phyloP scores from a whole-genome alignment of 2,888 invertebrate species.

The Crioceris asparagi region DNA sequence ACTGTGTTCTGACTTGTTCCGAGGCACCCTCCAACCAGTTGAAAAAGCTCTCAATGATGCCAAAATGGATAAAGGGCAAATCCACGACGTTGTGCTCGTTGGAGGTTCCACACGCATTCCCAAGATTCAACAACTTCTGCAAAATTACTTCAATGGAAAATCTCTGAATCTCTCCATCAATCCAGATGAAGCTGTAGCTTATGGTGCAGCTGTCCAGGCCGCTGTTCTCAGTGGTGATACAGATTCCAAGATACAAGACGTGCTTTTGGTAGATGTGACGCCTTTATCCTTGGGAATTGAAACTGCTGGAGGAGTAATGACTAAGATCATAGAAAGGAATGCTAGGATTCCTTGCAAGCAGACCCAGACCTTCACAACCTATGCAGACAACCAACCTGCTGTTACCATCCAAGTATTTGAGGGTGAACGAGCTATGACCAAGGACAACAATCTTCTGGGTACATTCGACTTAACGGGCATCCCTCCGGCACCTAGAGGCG shows the following conservation, averaged over 20 bases:
- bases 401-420: conserved; percentile 61
- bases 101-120: conserved; percentile 75
- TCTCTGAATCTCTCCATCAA: conserved; percentile 31
- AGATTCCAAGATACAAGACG: conserved; percentile 62
- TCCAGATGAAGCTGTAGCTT: conserved; percentile 35
- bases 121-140: conserved; percentile 61
- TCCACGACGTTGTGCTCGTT: conserved; percentile 70
- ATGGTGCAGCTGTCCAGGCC: conserved; percentile 34
- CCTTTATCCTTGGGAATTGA: conserved; percentile 64
- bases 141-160: conserved; percentile 60
- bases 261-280: conserved; percentile 56
- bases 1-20: conserved; percentile 57
- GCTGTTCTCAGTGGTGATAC: conserved; percentile 36
- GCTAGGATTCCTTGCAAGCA: conserved; percentile 44
- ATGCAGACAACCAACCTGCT: conserved; percentile 55
- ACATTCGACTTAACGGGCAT: conserved; percentile 56
- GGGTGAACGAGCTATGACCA: conserved; percentile 69
- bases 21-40: conserved; percentile 54
- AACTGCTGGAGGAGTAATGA: conserved; percentile 68
- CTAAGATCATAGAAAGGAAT: conserved; percentile 47
- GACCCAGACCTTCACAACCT: conserved; percentile 49
- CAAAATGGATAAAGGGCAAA: conserved; percentile 60
- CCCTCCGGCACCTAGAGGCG: conserved; percentile 55
- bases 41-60: conserved; percentile 68
- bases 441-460: conserved; percentile 61